Evolutionary conservation across 2,113 vertebrate genomes (phyloP).

Genomic region (Alces alces): DNA sequence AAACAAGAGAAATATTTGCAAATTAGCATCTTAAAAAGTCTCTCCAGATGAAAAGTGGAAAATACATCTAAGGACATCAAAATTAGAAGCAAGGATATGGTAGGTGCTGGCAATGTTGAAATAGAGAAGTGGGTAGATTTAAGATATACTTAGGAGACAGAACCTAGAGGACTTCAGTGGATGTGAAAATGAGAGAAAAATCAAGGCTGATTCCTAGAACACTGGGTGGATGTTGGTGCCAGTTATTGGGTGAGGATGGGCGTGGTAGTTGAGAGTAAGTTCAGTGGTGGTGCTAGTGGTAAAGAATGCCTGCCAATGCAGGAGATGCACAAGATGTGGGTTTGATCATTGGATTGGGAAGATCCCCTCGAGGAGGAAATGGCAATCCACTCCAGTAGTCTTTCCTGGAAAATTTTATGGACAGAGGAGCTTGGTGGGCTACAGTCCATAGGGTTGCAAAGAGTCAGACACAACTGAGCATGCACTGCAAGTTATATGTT

Average conservation of each 20-base stretch:
- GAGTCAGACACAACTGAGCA: background rate
- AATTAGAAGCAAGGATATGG: background rate
- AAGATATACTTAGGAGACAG: background rate
- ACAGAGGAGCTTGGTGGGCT: background rate
- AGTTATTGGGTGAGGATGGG: background rate
- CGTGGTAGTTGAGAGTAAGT: background rate
- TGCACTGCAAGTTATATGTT: background rate
- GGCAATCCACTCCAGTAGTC: background rate
- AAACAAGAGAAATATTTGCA: background rate
- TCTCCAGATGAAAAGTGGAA: background rate
- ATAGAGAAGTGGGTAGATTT: background rate
- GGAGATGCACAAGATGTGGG: background rate
- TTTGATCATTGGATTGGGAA: background rate
- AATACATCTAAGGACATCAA: background rate
- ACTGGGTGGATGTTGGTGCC: background rate
- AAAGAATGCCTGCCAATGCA: background rate
- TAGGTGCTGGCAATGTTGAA: background rate
- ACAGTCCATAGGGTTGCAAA: background rate
- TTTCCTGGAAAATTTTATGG: background rate
- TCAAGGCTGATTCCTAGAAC: background rate
- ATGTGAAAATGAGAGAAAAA: background rate
- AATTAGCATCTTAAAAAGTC: background rate
- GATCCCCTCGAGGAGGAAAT: background rate
- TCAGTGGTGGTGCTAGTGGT: background rate
- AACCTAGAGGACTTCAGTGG: background rate